These are phyloP conservation scores for Oasisia sp. DNA, from an alignment of 2,888 invertebrate species.

Conservation along the genomic window DNA sequence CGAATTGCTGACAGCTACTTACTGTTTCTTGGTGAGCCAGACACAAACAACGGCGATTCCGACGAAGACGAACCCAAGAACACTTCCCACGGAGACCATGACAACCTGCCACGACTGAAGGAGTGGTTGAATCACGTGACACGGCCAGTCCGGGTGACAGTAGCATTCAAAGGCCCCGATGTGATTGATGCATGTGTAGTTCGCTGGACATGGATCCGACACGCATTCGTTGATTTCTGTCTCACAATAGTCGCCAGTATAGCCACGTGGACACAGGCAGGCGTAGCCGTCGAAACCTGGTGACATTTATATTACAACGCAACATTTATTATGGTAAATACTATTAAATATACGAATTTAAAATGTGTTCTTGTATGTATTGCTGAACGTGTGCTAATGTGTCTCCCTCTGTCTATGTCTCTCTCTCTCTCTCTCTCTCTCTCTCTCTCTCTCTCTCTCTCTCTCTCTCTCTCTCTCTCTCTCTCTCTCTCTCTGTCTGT, in stretches of 20 bases:
- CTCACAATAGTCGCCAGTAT: background rate
- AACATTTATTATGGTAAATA: background rate
- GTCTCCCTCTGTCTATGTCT: no score
- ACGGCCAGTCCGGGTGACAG: background rate
- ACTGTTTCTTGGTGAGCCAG: background rate
- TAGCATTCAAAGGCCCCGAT: background rate
- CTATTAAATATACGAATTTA: no score
- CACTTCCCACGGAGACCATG: background rate
- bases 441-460: no score
- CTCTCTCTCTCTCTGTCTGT: no score
- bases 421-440: no score
- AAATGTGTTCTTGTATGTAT: no score
- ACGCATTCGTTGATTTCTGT: background rate
- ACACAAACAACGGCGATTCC: background rate
- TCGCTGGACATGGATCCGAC: background rate
- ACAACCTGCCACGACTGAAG: background rate
- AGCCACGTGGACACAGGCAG: background rate
- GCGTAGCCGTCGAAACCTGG: background rate
- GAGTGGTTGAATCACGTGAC: background rate
- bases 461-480: no score
- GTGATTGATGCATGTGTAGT: background rate
- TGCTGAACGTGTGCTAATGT: no score
- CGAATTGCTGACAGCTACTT: background rate
- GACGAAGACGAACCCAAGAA: background rate
- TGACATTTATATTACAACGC: background rate